Conservation (phyloP, 2,888 invertebrate species). For the Ectemnius continuus region DNA sequence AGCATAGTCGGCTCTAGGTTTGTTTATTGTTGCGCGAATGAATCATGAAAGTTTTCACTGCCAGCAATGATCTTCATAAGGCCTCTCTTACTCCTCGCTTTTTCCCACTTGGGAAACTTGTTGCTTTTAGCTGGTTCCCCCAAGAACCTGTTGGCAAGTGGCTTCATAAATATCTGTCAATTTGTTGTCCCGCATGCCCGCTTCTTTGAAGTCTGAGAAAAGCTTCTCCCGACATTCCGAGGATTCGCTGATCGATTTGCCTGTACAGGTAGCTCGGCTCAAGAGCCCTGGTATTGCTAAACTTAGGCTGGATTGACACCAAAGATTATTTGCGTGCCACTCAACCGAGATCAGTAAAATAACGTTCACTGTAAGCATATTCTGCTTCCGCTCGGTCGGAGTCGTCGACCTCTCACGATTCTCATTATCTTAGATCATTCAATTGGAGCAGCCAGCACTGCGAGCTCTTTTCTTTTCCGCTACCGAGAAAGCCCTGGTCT, state of each 20-base stretch:
- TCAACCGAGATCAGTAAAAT: slow-evolving; percentile 46
- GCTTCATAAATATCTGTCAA: slow-evolving; percentile 6
- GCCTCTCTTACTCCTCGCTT: not conserved
- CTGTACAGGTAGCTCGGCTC: not conserved
- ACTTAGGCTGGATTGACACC: slow-evolving; percentile 60
- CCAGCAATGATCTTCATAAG: too few species aligned
- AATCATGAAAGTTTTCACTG: too few species aligned
- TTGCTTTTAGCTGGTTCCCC: not conserved
- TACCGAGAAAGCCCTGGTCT: not conserved
- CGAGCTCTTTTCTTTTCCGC: not conserved
- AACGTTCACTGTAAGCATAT: slow-evolving; percentile 25
- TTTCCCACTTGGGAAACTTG: not conserved
- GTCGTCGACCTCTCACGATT: slow-evolving; percentile 2
- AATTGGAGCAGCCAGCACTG: too few species aligned
- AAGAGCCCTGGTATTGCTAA: slow-evolving; percentile 39
- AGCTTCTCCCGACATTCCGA: slow-evolving; percentile 7
- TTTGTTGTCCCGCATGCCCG: not conserved
- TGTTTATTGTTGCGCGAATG: not conserved
- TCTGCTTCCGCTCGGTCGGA: not conserved
- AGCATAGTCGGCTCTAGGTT: not conserved
- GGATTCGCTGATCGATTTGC: slow-evolving; percentile 22
- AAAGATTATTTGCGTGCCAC: slow-evolving; percentile 59
- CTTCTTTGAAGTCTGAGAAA: not conserved
- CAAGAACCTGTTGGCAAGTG: not conserved
- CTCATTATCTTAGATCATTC: slow-evolving; percentile 5